phyloP scores from a whole-genome alignment of 2,888 invertebrate species.

The Drosophila meridiana region DNA sequence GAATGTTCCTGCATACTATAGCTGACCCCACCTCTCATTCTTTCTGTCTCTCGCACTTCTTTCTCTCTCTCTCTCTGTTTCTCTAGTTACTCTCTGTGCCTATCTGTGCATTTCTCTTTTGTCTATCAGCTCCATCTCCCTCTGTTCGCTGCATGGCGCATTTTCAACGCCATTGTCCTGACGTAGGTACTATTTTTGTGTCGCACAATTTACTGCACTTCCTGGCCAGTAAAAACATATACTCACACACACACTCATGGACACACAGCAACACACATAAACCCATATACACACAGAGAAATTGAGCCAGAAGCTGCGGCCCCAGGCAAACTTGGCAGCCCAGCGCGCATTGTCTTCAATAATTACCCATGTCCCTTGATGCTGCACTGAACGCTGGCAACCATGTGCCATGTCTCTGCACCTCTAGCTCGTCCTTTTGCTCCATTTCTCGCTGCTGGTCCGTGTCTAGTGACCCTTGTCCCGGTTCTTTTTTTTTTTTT shows the following conservation, averaged over 20 bases:
- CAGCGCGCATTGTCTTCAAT: conserved; percentile 73
- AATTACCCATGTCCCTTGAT: conserved; percentile 75
- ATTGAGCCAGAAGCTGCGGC: conserved; percentile 15
- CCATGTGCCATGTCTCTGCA: conserved; percentile 42
- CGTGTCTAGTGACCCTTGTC: conserved; percentile 61
- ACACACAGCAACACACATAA: conserved; percentile 7
- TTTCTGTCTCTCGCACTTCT: conserved; percentile 7
- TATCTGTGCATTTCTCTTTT: conserved; percentile 10
- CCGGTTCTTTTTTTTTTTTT: conserved; percentile 23
- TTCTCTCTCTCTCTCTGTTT: background rate
- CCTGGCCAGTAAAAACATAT: conserved; percentile 57
- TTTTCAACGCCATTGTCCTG: conserved; percentile 78
- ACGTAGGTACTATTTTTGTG: conserved; percentile 76
- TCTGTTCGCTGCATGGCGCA: conserved; percentile 68
- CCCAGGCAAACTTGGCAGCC: conserved; percentile 48
- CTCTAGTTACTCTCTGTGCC: background rate
- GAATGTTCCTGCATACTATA: conserved; percentile 55
- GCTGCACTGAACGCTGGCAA: conserved; percentile 32
- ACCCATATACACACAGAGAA: conserved; percentile 3
- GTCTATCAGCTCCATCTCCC: conserved; percentile 38
- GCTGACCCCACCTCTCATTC: conserved; percentile 5
- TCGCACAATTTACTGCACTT: conserved; percentile 80
- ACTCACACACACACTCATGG: conserved; percentile 17
- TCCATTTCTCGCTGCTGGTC: background rate
- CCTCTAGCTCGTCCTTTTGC: background rate